Base-by-base conservation (phyloP, 2,888 invertebrate species). In the Liodrosophila aerea region DNA sequence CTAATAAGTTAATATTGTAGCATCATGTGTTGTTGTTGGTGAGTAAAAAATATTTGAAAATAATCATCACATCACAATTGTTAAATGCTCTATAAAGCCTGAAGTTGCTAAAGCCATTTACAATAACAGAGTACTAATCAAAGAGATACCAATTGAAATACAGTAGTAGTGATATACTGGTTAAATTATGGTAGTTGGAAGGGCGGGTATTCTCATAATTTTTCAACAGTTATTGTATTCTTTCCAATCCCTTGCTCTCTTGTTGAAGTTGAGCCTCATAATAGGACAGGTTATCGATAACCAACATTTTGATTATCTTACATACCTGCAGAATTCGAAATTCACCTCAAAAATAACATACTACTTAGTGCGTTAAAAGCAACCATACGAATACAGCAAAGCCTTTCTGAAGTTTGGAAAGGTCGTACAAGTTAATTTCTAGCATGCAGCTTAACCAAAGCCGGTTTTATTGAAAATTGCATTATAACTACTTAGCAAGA, bases 271-370 rank as follows among this genome's bases (percentile, higher is more conserved):
- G n/a, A n/a, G n/a, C n/a, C n/a, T n/a, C 15, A 51, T 16, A 39
- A 31, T 12, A 27, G 44, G 22, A 13, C 11, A 7, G 37, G 11
- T 12, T 8, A 30, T 16, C 40, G 9, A 50, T 11, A 18, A 13
- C 11, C 37, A 30, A 34, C 27, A 18, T 34, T 46, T 9, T 58
- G 41, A 59, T n/a, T 13, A 33, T 31, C 61, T 61, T 67, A 61
- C 39, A 61, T 45, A 67, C 62, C 68, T 68, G 34, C 12, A 30
- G 16, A 37, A 31, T 22, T 16, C 31, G 12, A 46, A 66, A 65
- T 8, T 41, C 31, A 13, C 39, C 37, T 34, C 13, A 40, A 33
- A 50, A 40, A 46, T 2, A 9, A 18, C n/a, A 39, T 2, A 22
- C 22, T 4, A 22, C 3, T 5, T 5, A 22, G 22, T 22, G n/a